Conservation (phyloP, 2,888 invertebrate genomes). For the Hoplodrina ambigua region DNA sequence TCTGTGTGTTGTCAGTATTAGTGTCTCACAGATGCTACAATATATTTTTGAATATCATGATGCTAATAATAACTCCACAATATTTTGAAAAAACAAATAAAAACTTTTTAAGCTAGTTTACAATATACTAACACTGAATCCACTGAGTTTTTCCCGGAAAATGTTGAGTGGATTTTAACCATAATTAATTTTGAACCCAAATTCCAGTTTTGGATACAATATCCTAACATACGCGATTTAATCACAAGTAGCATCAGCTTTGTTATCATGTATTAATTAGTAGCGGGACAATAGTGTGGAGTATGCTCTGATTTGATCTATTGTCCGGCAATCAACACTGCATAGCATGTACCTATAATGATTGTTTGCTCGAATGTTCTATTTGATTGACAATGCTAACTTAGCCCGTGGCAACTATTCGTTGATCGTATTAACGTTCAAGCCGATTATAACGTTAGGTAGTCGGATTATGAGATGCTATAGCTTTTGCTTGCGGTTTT, state of each 20-base stretch:
- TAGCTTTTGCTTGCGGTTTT: not conserved
- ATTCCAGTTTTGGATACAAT: not conserved
- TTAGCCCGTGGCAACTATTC: constrained; percentile 47
- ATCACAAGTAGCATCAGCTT: constrained; percentile 1
- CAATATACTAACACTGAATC: too few species aligned
- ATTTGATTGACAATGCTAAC: constrained; percentile 51
- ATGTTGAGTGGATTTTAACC: too few species aligned
- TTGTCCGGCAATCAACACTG: constrained; percentile 41
- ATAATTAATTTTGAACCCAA: not conserved
- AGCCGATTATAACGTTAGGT: constrained; percentile 45
- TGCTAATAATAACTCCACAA: too few species aligned
- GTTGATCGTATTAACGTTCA: constrained; percentile 50
- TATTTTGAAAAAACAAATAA: too few species aligned
- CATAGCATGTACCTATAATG: constrained; percentile 22
- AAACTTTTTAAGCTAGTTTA: too few species aligned
- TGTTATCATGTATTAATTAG: constrained; percentile 51
- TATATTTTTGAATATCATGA: too few species aligned
- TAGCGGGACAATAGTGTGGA: constrained; percentile 36
- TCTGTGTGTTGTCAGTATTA: too few species aligned
- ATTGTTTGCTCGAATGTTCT: constrained; percentile 27
- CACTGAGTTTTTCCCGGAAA: too few species aligned
- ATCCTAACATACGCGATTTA: constrained; percentile 5
- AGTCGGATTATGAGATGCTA: constrained; percentile 39
- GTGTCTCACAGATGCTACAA: too few species aligned
- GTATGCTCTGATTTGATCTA: constrained; percentile 42